phyloP scores from a whole-genome alignment of 2,797 vertebrate species.

The Arctocebus calabarensis region DNA sequence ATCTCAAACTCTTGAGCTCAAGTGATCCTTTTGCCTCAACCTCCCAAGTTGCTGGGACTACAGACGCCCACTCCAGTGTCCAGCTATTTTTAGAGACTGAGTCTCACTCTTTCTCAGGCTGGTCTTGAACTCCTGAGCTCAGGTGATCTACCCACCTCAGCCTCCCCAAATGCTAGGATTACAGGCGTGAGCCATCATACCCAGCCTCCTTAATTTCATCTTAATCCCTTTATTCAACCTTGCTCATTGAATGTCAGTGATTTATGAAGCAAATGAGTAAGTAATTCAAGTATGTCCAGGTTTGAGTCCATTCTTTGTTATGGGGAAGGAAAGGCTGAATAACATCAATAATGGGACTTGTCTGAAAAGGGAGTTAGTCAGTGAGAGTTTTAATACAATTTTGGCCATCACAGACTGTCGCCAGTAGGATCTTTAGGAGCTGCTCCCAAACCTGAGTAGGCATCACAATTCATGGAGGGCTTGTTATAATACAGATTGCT shows the following conservation, averaged over 20 bases:
- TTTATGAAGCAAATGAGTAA: slow-evolving; percentile 5
- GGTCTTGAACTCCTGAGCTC: no score
- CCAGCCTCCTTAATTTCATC: background rate
- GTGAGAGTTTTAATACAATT: background rate
- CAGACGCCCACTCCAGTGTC: no score
- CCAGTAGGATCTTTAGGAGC: background rate
- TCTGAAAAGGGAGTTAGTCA: background rate
- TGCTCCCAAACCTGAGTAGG: background rate
- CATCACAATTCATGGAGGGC: background rate
- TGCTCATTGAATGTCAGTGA: background rate
- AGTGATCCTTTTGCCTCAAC: no score
- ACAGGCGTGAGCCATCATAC: no score
- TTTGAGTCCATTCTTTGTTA: background rate
- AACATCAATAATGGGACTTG: background rate
- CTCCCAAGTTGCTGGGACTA: no score
- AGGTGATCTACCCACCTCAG: no score
- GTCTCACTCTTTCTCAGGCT: no score
- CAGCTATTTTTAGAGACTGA: no score
- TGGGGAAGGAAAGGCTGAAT: background rate
- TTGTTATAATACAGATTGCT: background rate
- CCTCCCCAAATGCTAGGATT: no score
- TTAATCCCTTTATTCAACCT: background rate
- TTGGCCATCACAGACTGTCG: background rate
- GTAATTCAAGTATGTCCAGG: background rate
- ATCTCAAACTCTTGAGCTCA: no score